phyloP scores from a whole-genome alignment of 2,888 invertebrate species.

The Cylindroiulus punctatus region DNA sequence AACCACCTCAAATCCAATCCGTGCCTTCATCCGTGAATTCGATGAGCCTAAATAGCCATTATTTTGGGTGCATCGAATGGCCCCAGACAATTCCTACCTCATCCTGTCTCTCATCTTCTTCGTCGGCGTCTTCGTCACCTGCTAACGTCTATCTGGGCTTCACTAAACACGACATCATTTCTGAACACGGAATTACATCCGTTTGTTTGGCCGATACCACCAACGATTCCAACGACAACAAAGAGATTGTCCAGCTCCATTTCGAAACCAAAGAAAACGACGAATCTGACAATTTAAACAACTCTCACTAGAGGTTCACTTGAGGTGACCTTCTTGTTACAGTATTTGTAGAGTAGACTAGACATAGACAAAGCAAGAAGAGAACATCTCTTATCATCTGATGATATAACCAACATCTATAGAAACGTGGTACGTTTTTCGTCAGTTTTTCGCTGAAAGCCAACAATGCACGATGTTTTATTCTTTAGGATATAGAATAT shows the following conservation, averaged over 20 bases:
- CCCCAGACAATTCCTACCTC: slow-evolving; percentile 7
- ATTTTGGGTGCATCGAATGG: slow-evolving; percentile 44
- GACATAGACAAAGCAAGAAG: too few relatives aligned
- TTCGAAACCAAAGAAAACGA: background rate
- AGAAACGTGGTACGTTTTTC: too few relatives aligned
- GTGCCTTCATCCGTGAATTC: slow-evolving; percentile 23
- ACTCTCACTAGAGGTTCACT: background rate
- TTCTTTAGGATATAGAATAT: too few relatives aligned
- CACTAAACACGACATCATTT: background rate
- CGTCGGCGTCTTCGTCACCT: background rate
- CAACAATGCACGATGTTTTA: too few relatives aligned
- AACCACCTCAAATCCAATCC: background rate
- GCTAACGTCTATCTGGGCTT: background rate
- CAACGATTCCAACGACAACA: slow-evolving; percentile 25
- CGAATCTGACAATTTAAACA: background rate
- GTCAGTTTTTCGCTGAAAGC: too few relatives aligned
- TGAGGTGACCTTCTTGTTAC: too few relatives aligned
- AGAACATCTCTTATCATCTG: too few relatives aligned
- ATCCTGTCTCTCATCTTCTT: background rate
- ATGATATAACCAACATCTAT: too few relatives aligned
- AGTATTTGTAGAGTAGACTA: too few relatives aligned
- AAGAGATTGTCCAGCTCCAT: background rate
- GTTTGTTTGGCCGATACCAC: slow-evolving; percentile 37
- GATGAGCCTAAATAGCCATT: slow-evolving; percentile 16
- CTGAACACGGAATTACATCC: slow-evolving; percentile 21